These are phyloP conservation scores for Epistrophe eligans DNA, from an alignment of 2,888 invertebrate genomes.

Conservation along the genomic window DNA sequence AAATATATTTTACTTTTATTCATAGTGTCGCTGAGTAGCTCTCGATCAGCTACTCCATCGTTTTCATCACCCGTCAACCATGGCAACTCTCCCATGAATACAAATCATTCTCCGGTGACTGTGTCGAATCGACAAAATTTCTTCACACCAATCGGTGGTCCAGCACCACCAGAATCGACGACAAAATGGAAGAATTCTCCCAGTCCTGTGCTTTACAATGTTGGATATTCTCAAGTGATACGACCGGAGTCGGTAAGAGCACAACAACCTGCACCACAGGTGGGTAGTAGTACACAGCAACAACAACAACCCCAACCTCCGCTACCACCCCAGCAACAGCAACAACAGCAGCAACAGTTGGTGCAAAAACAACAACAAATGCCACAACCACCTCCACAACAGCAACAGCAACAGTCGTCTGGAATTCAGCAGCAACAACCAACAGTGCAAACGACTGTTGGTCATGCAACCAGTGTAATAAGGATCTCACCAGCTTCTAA, in stretches of 20 bases:
- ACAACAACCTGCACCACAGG: slow-evolving; percentile 72
- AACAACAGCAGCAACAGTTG: slow-evolving; percentile 81
- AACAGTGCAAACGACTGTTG: slow-evolving; percentile 82
- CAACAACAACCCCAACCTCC: slow-evolving; percentile 78
- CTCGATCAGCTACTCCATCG: slow-evolving; percentile 96
- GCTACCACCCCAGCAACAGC: slow-evolving; percentile 79
- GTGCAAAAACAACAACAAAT: slow-evolving; percentile 49
- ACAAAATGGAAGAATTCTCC: slow-evolving; percentile 83
- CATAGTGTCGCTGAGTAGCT: slow-evolving; percentile 95
- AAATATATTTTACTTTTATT: slow-evolving; percentile 65
- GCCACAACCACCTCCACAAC: slow-evolving; percentile 82
- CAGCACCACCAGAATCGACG: slow-evolving; percentile 71
- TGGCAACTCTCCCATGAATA: slow-evolving; percentile 88
- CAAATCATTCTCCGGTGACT: slow-evolving; percentile 87
- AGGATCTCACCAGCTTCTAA: slow-evolving; percentile 90
- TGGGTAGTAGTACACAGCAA: slow-evolving; percentile 59
- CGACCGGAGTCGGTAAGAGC: slow-evolving; percentile 81
- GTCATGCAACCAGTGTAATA: slow-evolving; percentile 91
- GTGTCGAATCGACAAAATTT: slow-evolving; percentile 92
- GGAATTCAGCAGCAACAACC: slow-evolving; percentile 63
- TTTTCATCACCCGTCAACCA: slow-evolving; percentile 91
- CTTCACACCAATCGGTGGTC: slow-evolving; percentile 92
- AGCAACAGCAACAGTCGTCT: slow-evolving; percentile 43
- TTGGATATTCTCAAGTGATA: slow-evolving; percentile 81
- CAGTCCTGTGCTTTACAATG: slow-evolving; percentile 82